These are phyloP conservation scores for Cephus cinctus DNA, from an alignment of 1,140 invertebrate genomes.

Conservation along the genomic window DNA sequence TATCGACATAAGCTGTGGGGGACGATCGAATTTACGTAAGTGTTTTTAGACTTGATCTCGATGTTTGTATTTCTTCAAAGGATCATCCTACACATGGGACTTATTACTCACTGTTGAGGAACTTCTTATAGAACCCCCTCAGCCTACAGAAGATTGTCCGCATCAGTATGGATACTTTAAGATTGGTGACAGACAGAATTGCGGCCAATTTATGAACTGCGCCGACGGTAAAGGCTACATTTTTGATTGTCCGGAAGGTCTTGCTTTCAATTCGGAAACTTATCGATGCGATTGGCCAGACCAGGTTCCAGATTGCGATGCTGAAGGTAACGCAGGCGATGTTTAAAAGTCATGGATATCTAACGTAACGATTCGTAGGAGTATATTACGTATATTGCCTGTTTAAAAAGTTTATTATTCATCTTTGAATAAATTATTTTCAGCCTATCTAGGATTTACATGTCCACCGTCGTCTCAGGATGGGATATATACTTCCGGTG, in stretches of 20 bases:
- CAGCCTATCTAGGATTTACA: constrained; percentile 67
- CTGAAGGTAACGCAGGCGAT: constrained; percentile 70
- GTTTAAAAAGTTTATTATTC: not conserved
- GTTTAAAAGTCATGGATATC: not conserved
- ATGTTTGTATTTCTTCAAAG: constrained; percentile 3
- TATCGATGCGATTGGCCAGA: constrained; percentile 88
- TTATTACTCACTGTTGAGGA: not conserved
- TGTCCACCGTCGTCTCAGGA: constrained; percentile 60
- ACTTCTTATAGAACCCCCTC: constrained; percentile 56
- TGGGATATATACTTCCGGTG: constrained; percentile 53
- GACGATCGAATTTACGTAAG: constrained; percentile 71
- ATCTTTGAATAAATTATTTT: constrained; percentile 16
- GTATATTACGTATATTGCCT: not conserved
- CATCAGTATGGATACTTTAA: constrained; percentile 83
- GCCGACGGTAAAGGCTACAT: constrained; percentile 68
- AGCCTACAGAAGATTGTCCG: constrained; percentile 77
- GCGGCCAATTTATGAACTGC: constrained; percentile 84
- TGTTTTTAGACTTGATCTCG: constrained; percentile 26
- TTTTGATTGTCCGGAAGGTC: constrained; percentile 76
- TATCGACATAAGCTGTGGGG: constrained; percentile 74
- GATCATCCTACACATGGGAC: constrained; percentile 2
- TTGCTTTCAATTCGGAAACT: constrained; percentile 76
- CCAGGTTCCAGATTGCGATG: constrained; percentile 73
- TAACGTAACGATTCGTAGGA: not conserved
- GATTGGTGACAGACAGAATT: constrained; percentile 68